These are phyloP conservation scores for Hydrocynus forskahlii DNA, from an alignment of 2,797 vertebrate genomes.

Conservation along the genomic window DNA sequence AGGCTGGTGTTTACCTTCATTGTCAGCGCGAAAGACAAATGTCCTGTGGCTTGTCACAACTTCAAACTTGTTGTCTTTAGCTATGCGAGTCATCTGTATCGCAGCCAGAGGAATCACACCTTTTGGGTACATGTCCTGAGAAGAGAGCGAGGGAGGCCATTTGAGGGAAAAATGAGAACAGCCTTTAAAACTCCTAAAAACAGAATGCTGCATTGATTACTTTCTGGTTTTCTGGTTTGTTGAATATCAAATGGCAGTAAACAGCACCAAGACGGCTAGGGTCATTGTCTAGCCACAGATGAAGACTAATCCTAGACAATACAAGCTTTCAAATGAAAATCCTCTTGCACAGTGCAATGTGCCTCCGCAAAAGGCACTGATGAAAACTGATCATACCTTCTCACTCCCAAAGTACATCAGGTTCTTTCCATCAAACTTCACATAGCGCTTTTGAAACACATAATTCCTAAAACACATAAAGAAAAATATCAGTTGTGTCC, in stretches of 20 bases:
- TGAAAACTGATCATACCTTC: constrained; percentile 80
- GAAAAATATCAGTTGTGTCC: background rate
- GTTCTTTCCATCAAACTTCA: constrained; percentile 93
- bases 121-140: constrained; percentile 92
- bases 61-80: constrained; percentile 97
- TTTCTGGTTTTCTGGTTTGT: background rate
- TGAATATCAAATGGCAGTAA: no score
- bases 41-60: constrained; percentile 90
- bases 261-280: background rate
- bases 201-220: background rate
- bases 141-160: constrained; percentile 29
- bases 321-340: background rate
- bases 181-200: constrained; percentile 3
- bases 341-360: background rate
- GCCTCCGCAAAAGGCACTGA: background rate
- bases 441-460: constrained; percentile 95
- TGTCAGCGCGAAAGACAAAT: constrained; percentile 93
- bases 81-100: constrained; percentile 89
- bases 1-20: constrained; percentile 81
- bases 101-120: constrained; percentile 91
- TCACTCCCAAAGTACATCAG: constrained; percentile 95
- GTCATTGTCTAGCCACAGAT: background rate
- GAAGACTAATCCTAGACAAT: background rate
- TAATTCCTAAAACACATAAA: constrained; percentile 85
- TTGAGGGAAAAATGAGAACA: constrained; percentile 39